A percentile compares a stretch with the other conserved stretches of the same genome.
Evolutionary conservation across 2,888 invertebrate genomes (phyloP).

Genomic region (Panzeria rudis): DNA sequence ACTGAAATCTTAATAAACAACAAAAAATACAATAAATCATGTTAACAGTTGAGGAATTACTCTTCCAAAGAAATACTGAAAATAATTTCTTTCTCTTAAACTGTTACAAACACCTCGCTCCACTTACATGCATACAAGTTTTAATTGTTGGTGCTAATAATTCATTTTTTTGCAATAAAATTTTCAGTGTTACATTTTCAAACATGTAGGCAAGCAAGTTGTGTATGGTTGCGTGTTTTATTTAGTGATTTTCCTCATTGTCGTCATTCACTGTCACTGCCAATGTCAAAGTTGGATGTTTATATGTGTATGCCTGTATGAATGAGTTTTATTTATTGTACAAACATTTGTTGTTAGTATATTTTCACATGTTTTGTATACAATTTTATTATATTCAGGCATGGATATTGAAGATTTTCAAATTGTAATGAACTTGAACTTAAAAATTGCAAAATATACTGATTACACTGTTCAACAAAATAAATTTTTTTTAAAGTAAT

Average conservation of each 20-base stretch:
- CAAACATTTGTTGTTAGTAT: not conserved
- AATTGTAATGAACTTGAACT: not conserved
- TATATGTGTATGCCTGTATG: not conserved
- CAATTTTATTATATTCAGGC: not conserved
- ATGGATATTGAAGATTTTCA: not conserved
- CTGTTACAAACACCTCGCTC: constrained; percentile 42
- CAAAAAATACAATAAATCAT: constrained; percentile 3
- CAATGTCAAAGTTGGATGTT: constrained; percentile 75
- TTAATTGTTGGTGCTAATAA: not conserved
- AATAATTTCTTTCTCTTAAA: constrained; percentile 22
- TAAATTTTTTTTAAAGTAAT: too few species aligned
- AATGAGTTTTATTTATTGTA: constrained; percentile 3
- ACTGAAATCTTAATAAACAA: not conserved
- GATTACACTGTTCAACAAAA: too few species aligned
- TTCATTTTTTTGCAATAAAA: constrained; percentile 28
- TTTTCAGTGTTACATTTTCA: constrained; percentile 54
- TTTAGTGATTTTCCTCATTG: constrained; percentile 70
- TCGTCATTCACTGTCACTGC: constrained; percentile 73
- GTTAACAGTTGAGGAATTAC: not conserved
- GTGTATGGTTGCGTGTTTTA: constrained; percentile 10
- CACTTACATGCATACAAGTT: not conserved
- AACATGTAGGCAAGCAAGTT: constrained; percentile 4
- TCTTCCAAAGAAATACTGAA: not conserved
- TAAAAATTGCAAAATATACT: not conserved
- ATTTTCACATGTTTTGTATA: constrained; percentile 1